Conservation (phyloP, 2,888 invertebrate genomes). For the Frankliniella intonsa region DNA sequence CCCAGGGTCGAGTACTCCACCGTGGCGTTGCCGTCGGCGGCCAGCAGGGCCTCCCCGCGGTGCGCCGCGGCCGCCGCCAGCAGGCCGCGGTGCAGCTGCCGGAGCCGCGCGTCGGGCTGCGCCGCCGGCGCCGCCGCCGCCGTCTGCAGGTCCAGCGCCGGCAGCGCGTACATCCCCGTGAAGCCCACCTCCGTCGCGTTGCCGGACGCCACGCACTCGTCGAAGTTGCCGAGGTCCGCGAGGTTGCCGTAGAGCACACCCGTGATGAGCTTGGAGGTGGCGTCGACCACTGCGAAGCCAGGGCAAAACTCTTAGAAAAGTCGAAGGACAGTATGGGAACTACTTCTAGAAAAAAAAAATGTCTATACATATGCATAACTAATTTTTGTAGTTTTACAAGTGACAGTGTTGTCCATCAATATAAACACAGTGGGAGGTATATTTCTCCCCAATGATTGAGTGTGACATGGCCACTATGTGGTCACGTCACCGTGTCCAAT, state of each 20-base stretch:
- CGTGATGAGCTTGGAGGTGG: background rate
- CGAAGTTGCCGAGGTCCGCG: background rate
- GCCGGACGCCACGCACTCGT: background rate
- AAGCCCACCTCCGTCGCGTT: background rate
- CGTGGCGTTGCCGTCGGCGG: slow-evolving; percentile 34
- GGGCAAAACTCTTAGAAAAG: too few species aligned
- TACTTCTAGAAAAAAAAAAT: too few species aligned
- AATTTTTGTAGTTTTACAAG: too few species aligned
- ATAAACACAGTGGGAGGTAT: too few species aligned
- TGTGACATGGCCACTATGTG: too few species aligned
- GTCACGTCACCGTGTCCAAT: too few species aligned
- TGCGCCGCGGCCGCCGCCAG: background rate
- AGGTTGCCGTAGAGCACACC: background rate
- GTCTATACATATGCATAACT: too few species aligned
- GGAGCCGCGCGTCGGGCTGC: background rate
- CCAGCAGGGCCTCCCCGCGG: background rate
- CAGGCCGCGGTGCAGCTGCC: background rate
- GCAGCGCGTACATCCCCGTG: background rate
- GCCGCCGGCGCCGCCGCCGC: background rate
- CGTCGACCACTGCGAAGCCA: background rate
- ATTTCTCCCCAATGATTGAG: too few species aligned
- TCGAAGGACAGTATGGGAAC: too few species aligned
- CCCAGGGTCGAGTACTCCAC: background rate
- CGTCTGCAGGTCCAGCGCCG: background rate
- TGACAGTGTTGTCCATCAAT: too few species aligned